A percentile compares a stretch with the other conserved stretches of the same genome.
These are phyloP conservation scores for Schizopygopsis malacanthus DNA, from an alignment of 2,797 vertebrate genomes.

Conservation along the genomic window DNA sequence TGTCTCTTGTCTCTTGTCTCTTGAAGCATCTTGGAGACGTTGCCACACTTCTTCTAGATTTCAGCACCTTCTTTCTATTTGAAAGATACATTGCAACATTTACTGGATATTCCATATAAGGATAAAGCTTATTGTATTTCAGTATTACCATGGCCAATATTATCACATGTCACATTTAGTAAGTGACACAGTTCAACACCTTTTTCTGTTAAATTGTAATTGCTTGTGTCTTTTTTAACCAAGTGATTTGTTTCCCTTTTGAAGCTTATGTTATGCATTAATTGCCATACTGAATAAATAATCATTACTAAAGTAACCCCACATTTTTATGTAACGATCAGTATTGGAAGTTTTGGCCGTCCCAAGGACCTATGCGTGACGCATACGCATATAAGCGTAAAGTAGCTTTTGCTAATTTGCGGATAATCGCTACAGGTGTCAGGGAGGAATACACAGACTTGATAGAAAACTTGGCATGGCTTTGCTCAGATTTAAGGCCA, in stretches of 20 bases:
- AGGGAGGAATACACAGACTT: conserved; percentile 10
- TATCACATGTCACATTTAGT: not conserved
- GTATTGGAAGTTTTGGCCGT: not conserved
- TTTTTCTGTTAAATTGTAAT: not conserved
- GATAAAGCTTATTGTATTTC: not conserved
- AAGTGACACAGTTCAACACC: not conserved
- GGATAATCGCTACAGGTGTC: conserved; percentile 14
- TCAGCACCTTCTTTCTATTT: too few species aligned
- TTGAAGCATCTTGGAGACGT: too few species aligned
- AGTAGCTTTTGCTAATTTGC: conserved; percentile 8
- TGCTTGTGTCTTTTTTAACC: not conserved
- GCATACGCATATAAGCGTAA: not conserved
- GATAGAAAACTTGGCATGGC: conserved; percentile 30
- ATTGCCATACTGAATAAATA: not conserved
- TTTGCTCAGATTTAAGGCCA: conserved; percentile 42
- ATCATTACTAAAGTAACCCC: not conserved
- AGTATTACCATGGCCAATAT: not conserved
- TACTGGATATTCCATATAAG: not conserved
- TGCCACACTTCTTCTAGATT: too few species aligned
- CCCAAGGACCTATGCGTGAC: not conserved
- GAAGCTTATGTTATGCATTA: not conserved
- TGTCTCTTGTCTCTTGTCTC: too few species aligned
- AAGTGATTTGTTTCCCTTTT: not conserved
- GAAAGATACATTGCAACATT: not conserved
- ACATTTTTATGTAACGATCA: not conserved